Evolutionary conservation across 2,888 invertebrate species (phyloP), one percentile per base, ranked within the genome.

Genomic region (Heteromurus nitidus): DNA sequence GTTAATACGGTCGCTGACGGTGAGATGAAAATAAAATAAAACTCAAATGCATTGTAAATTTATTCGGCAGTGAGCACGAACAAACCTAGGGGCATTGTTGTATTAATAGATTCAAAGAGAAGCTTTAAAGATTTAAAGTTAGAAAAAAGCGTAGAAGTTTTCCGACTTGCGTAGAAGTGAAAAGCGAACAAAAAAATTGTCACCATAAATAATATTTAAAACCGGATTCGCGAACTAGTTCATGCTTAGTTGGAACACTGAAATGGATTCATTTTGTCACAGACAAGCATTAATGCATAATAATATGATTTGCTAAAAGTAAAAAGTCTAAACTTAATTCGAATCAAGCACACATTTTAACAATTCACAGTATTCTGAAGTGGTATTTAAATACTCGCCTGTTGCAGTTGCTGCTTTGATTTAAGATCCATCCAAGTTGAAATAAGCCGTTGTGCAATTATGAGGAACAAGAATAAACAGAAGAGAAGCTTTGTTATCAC

Each of bases 381-480:
- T 55, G 16, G 24, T 55, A 13, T 36, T 9, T 36, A 36, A 62
- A 31, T 75, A 84, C 86, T 86, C 82, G 85, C 86, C 86, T 85
- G 86, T 76, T 72, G 85, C 86, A 84, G 86, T 85, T 85, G 86
- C 86, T 86, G 79, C 65, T 75, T 75, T 65, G 75, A 64, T 75
- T 75, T 67, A 62, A 53, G 55, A 30, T 44, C 62, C 64, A 80
- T 82, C 82, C 82, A 82, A 55, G 74, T 64, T 69, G 73, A 30
- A 36, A 83, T 24, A 28, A 55, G 60, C 24, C 64, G 53, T 20
- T 44, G 68, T 24, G 9, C 26, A 16, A 55, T 3, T 55, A n/a
- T 55, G 36, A 69, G 55, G 18, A 72, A 68, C 11, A 62, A 60
- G 22, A 36, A n/a, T n/a, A 62, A 22, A 70, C 36, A 58, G 44